These are phyloP conservation scores for Thalpophila matura DNA, from an alignment of 2,888 invertebrate genomes.

Conservation along the genomic window DNA sequence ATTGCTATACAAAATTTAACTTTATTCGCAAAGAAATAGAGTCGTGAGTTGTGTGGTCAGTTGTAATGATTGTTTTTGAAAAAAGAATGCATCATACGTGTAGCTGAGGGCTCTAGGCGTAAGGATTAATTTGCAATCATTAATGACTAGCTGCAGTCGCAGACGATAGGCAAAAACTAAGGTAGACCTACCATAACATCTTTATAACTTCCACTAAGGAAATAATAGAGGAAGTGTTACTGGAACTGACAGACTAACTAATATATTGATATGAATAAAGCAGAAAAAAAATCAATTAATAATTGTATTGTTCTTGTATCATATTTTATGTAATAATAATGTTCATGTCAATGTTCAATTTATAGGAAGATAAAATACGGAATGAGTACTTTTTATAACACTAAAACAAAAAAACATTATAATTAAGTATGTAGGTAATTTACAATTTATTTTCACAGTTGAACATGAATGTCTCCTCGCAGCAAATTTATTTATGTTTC, in stretches of 20 bases:
- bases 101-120: constrained; percentile 28
- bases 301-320: too few relatives aligned
- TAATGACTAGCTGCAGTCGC: constrained; percentile 37
- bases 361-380: too few relatives aligned
- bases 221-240: constrained; percentile 29
- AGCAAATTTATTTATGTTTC: background rate
- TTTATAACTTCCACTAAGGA: constrained; percentile 31
- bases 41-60: background rate
- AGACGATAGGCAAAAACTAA: constrained; percentile 48
- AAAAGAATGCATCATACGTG: constrained; percentile 35
- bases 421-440: too few relatives aligned
- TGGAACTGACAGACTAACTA: background rate
- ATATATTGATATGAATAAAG: constrained; percentile 4
- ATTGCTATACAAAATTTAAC: background rate
- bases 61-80: background rate
- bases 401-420: too few relatives aligned
- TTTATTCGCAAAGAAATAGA: background rate
- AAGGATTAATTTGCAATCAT: constrained; percentile 52
- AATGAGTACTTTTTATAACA: too few relatives aligned
- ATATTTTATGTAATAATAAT: too few relatives aligned
- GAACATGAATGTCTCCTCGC: too few relatives aligned
- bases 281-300: background rate
- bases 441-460: too few relatives aligned
- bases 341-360: too few relatives aligned
- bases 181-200: constrained; percentile 49